Percentiles rank a stretch among this genome's conserved stretches.
phyloP scores from a whole-genome alignment of 35 echinoderm and acorn worm genomes.

The Strongylocentrotus purpuratus region DNA sequence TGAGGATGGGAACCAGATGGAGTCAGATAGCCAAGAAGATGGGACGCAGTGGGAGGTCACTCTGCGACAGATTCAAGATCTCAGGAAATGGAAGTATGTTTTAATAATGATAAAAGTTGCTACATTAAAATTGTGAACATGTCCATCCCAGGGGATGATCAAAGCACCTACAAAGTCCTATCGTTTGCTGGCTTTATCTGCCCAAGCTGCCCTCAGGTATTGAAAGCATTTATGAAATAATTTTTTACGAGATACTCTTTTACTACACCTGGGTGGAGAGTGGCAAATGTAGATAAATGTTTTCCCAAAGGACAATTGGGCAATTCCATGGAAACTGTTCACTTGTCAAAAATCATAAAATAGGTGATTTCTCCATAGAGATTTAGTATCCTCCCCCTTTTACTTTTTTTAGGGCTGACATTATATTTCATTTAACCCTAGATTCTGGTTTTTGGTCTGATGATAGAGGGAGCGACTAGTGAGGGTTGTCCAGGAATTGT shows the following conservation, averaged over 20 bases:
- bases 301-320: background rate
- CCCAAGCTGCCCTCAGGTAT: too few species aligned
- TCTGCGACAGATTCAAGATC: slow-evolving; percentile 34
- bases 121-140: background rate
- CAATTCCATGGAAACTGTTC: background rate
- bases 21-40: slow-evolving; percentile 43
- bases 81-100: background rate
- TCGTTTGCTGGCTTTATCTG: too few species aligned
- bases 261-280: background rate
- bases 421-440: background rate
- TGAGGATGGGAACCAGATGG: slow-evolving; percentile 18
- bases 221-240: too few species aligned
- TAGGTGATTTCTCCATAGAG: background rate
- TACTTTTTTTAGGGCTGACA: background rate
- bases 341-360: background rate
- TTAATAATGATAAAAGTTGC: too few species aligned
- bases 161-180: too few species aligned
- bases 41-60: slow-evolving; percentile 24
- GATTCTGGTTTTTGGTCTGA: slow-evolving; percentile 11
- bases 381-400: background rate
- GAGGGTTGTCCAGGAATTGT: background rate
- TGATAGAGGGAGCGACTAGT: background rate
- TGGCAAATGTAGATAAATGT: too few species aligned
- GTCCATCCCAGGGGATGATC: background rate
- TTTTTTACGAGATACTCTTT: background rate